Evolutionary conservation across 2,888 invertebrate genomes (phyloP), one percentile per base, ranked within the genome.

Genomic region (Neocrepidodera transversa): DNA sequence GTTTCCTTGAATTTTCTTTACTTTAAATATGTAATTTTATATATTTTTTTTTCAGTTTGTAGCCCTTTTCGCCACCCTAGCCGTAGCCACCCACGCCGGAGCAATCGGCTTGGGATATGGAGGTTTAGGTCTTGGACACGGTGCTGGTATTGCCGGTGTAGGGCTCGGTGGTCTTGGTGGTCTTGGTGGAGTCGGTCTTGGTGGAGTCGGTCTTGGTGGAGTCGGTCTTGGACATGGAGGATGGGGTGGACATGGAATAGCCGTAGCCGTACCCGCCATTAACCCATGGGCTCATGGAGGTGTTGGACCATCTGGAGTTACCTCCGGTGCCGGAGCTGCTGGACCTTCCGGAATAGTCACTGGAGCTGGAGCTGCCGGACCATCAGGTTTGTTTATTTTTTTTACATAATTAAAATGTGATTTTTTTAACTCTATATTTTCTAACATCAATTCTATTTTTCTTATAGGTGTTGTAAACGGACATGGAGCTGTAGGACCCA

Each of bases 401-500:
- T n/a, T n/a, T n/a, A n/a, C n/a, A n/a, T n/a, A n/a, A n/a, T n/a
- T n/a, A n/a, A n/a, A n/a, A n/a, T n/a, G n/a, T n/a, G n/a, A n/a
- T n/a, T n/a, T n/a, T n/a, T n/a, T n/a, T n/a, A n/a, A n/a, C n/a
- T n/a, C n/a, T 23, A 23, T 5, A 23, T 23, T 23, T 6, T 23
- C 23, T 23, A 5, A n/a, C n/a, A n/a, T n/a, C n/a, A n/a, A n/a
- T n/a, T n/a, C n/a, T n/a, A 6, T 10, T 48, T 8, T 32, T 47
- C 6, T 48, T 32, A 10, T 42, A 52, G 52, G 66, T 26, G 54
- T 66, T 17, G 66, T 66, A 2, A 66, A 58, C 20, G 66, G 66
- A 50, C 57, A 45, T 14, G 66, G 66, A 43, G 62, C 66, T 10
- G 51, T 62, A 13, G 66, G 66, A 38, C 65, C 65, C 3, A 63